Conservation (phyloP, 2,888 invertebrate species). For the Andrena bucephala region DNA sequence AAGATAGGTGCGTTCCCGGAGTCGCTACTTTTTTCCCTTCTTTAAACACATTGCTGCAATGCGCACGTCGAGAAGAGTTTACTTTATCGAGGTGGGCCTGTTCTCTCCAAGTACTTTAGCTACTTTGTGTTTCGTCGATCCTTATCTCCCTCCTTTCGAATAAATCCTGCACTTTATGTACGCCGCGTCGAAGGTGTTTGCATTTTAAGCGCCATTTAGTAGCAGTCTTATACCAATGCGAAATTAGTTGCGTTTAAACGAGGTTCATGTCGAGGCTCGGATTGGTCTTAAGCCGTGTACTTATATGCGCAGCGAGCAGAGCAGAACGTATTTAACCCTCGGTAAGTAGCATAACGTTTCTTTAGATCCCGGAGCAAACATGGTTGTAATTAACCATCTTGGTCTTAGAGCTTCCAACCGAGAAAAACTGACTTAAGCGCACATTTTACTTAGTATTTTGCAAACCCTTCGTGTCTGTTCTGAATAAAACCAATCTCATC, state of each 20-base stretch:
- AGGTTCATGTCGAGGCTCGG: neutral
- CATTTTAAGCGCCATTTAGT: slow-evolving; percentile 26
- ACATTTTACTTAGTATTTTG: neutral
- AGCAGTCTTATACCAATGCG: neutral
- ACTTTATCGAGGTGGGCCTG: slow-evolving; percentile 16
- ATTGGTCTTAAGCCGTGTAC: slow-evolving; percentile 3
- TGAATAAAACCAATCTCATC: neutral
- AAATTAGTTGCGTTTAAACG: neutral
- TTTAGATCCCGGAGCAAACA: neutral
- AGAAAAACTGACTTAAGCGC: no score
- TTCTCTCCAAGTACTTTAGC: neutral
- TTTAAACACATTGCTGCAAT: neutral
- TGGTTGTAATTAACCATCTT: neutral
- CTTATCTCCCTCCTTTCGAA: no score
- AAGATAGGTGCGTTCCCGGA: neutral
- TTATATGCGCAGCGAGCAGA: neutral
- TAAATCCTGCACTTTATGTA: neutral
- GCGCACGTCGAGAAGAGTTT: neutral
- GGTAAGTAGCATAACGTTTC: neutral
- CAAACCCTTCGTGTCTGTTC: neutral
- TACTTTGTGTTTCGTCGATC: neutral
- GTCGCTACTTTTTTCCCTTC: neutral
- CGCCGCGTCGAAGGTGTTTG: slow-evolving; percentile 11
- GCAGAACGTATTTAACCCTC: neutral
- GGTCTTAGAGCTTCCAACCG: no score